A percentile compares a stretch with the other conserved stretches of the same genome.
phyloP scores from a whole-genome alignment of 2,888 invertebrate genomes.

The Papilio demoleus region DNA sequence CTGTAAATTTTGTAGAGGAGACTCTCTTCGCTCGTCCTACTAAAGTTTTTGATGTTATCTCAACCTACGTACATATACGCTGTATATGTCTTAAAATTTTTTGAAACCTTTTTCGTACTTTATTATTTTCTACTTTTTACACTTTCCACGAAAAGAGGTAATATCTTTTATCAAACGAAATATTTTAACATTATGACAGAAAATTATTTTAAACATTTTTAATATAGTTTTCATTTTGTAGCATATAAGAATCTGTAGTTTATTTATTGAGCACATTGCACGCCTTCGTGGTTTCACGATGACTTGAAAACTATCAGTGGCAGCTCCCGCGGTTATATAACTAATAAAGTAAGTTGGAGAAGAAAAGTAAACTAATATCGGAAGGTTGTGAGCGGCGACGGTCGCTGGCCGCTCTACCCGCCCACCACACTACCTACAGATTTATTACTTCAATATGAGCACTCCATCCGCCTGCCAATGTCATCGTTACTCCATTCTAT shows the following conservation, averaged over 20 bases:
- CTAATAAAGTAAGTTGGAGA: conserved; percentile 82
- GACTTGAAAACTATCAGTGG: conserved; percentile 77
- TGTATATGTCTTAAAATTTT: too few species aligned
- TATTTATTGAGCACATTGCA: conserved; percentile 47
- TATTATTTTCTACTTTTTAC: too few species aligned
- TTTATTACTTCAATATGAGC: conserved; percentile 80
- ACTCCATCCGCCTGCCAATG: conserved; percentile 60
- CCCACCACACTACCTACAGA: conserved; percentile 61
- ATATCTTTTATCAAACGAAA: too few species aligned
- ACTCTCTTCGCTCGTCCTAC: too few species aligned
- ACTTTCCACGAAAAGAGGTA: too few species aligned
- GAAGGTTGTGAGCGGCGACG: conserved; percentile 68
- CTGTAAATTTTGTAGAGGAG: too few species aligned
- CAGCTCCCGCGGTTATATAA: conserved; percentile 73
- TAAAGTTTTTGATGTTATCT: too few species aligned
- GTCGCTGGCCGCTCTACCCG: conserved; percentile 54
- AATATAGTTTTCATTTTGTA: conserved; percentile 24
- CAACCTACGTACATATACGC: too few species aligned
- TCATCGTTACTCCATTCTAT: conserved; percentile 55
- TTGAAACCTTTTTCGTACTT: too few species aligned
- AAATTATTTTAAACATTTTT: not conserved
- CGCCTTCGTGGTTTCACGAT: conserved; percentile 71
- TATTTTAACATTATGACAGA: too few species aligned
- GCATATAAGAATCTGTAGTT: conserved; percentile 45
- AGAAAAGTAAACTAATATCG: conserved; percentile 84